These are phyloP conservation scores for Myotis findleyi DNA, from an alignment of 2,797 vertebrate genomes.

Conservation along the genomic window DNA sequence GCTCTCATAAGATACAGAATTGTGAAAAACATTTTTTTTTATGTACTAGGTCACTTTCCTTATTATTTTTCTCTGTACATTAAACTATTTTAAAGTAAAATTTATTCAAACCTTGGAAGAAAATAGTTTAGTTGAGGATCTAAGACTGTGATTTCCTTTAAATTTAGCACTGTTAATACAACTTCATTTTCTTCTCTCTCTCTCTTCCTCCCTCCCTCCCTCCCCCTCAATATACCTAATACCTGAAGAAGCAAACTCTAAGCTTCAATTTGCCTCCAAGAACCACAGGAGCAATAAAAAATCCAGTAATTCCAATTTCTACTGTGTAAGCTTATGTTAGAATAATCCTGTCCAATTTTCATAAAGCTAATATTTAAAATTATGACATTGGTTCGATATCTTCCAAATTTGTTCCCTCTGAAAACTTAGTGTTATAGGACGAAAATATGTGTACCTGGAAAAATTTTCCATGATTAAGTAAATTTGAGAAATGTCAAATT, in stretches of 20 bases:
- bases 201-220: no score
- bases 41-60: not conserved
- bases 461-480: not conserved
- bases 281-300: not conserved
- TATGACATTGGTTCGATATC: not conserved
- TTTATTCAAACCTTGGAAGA: constrained; percentile 29
- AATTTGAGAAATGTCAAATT: not conserved
- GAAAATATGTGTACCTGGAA: not conserved
- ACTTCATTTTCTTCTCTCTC: not conserved
- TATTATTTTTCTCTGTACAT: not conserved
- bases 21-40: not conserved
- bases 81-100: constrained; percentile 34
- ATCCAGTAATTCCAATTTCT: not conserved
- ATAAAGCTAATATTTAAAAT: not conserved
- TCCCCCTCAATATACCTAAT: not conserved
- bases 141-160: not conserved
- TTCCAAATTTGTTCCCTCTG: constrained; percentile 20
- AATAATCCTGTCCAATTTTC: constrained; percentile 24
- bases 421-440: not conserved
- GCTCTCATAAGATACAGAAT: not conserved
- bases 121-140: not conserved
- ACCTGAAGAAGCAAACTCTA: not conserved
- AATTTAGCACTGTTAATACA: not conserved
- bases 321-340: not conserved
- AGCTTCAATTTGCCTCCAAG: constrained; percentile 17